Percentiles rank a stretch among this genome's conserved stretches.
These are phyloP conservation scores for Agrochola macilenta DNA, from an alignment of 2,888 invertebrate genomes.

Conservation along the genomic window DNA sequence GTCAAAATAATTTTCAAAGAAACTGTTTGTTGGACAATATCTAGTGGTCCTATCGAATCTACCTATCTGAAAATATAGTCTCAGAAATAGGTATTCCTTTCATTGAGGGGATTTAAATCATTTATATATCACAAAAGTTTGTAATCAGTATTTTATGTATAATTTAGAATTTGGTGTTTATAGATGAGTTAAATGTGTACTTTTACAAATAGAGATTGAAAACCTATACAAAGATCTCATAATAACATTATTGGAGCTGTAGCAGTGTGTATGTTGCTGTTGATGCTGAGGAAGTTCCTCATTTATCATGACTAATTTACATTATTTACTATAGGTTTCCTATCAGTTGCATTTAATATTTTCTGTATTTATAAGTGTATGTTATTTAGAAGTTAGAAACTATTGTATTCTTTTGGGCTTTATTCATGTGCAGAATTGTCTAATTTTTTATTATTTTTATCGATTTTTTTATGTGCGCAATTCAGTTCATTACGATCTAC, in stretches of 20 bases:
- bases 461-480: conserved; percentile 25
- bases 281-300: conserved; percentile 37
- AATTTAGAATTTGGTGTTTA: conserved; percentile 60
- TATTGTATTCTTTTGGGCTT: conserved; percentile 55
- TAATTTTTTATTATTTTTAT: conserved; percentile 19
- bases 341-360: conserved; percentile 70
- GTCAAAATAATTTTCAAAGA: conserved; percentile 38
- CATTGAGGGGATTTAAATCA: conserved; percentile 31
- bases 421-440: conserved; percentile 42
- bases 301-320: conserved; percentile 51
- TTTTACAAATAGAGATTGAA: conserved; percentile 55
- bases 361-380: conserved; percentile 61
- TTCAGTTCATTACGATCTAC: conserved; percentile 36
- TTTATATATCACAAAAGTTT: conserved; percentile 43
- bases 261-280: conserved; percentile 38
- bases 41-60: conserved; percentile 38
- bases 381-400: conserved; percentile 54
- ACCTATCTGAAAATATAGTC: conserved; percentile 39
- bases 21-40: conserved; percentile 57
- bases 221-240: conserved; percentile 63
- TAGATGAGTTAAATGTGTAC: conserved; percentile 46
- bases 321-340: conserved; percentile 66
- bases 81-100: conserved; percentile 44
- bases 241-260: conserved; percentile 41
- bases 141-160: conserved; percentile 70